phyloP scores from a whole-genome alignment of 92 coral and sea anemone genomes.

The Parazoanthus swiftii region DNA sequence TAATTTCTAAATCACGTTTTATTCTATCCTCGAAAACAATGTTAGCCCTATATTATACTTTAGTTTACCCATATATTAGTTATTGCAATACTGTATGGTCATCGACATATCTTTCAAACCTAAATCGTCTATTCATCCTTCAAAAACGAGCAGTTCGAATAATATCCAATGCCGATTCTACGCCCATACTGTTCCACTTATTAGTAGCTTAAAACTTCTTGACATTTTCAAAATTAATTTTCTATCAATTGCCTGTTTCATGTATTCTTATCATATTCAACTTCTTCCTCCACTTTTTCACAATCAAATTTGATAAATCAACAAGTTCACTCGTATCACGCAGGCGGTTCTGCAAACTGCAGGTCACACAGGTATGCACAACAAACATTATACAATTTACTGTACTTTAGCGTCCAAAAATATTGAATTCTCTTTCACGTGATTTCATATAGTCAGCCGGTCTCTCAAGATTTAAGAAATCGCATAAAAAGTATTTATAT shows the following conservation, averaged over 20 bases:
- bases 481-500: no score
- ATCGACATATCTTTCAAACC: neutral
- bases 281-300: neutral
- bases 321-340: neutral
- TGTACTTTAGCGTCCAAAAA: neutral
- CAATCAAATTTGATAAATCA: neutral
- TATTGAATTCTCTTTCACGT: no score
- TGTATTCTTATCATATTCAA: neutral
- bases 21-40: slow-evolving; percentile 16
- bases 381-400: neutral
- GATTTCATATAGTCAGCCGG: no score
- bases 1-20: slow-evolving; percentile 2
- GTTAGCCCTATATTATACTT: slow-evolving; percentile 3
- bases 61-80: slow-evolving; percentile 13
- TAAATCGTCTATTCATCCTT: neutral
- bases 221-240: no score
- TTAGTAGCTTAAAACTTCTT: neutral
- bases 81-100: slow-evolving; percentile 22
- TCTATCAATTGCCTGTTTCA: no score
- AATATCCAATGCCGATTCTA: neutral
- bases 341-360: neutral
- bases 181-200: neutral
- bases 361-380: neutral
- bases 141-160: slow-evolving; percentile 17
- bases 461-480: no score